Conservation (phyloP, 1,140 invertebrate genomes). For the Sminthurides bifidus region DNA sequence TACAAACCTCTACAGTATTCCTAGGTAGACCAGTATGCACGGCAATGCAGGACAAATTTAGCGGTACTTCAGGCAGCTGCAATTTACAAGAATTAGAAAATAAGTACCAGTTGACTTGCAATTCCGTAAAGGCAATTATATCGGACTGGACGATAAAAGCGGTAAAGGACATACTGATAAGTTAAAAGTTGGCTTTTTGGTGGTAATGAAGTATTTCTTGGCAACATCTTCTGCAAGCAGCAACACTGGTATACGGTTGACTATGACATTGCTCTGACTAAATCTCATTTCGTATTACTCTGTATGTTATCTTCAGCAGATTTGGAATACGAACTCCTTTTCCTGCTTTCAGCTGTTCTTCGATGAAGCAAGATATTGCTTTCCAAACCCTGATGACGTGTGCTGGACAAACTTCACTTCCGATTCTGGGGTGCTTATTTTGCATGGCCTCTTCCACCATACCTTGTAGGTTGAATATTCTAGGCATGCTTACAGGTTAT, state of each 20-base stretch:
- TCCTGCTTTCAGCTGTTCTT: slow-evolving; percentile 11
- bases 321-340: slow-evolving; percentile 18
- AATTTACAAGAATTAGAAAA: neutral
- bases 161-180: slow-evolving; percentile 15
- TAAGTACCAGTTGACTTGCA: neutral
- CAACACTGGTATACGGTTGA: slow-evolving; percentile 21
- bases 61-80: slow-evolving; percentile 12
- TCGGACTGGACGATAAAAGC: neutral
- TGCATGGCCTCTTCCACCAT: slow-evolving; percentile 15
- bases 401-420: slow-evolving; percentile 16
- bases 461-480: slow-evolving; percentile 20
- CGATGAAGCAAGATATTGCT: slow-evolving; percentile 8
- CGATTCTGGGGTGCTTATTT: slow-evolving; percentile 9
- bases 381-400: slow-evolving; percentile 18
- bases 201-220: slow-evolving; percentile 18
- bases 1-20: slow-evolving; percentile 14
- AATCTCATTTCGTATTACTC: slow-evolving; percentile 13
- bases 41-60: slow-evolving; percentile 23
- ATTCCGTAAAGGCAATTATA: neutral
- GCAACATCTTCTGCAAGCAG: slow-evolving; percentile 16
- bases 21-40: slow-evolving; percentile 3
- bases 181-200: slow-evolving; percentile 20
- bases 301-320: slow-evolving; percentile 8
- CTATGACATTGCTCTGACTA: slow-evolving; percentile 13
- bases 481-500: slow-evolving; percentile 1